phyloP scores from a whole-genome alignment of 2,113 vertebrate species.

The Stegastes partitus region DNA sequence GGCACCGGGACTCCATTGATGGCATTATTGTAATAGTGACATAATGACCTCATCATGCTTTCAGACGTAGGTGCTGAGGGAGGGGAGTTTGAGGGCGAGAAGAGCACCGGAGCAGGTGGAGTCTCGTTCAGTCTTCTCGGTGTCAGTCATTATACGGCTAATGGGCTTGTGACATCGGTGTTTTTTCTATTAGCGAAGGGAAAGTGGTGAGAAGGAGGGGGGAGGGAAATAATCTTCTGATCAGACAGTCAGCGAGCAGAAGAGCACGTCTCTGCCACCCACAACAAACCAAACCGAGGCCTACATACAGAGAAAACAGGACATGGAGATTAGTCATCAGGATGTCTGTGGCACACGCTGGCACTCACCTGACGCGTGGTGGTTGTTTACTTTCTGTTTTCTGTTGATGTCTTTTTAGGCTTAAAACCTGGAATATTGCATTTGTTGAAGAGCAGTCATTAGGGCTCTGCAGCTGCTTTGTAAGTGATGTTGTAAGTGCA shows the following conservation, averaged over 20 bases:
- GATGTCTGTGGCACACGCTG: constrained; percentile 3
- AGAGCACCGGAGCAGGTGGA: constrained; percentile 23
- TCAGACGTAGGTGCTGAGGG: constrained; percentile 11
- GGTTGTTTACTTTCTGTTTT: constrained; percentile 21
- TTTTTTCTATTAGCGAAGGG: constrained; percentile 54
- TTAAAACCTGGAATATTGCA: no score
- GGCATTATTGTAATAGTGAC: constrained; percentile 50
- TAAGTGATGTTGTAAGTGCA: no score
- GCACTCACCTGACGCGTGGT: neutral
- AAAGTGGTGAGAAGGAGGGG: constrained; percentile 17
- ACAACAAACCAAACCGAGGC: constrained; percentile 6
- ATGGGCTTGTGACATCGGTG: constrained; percentile 63
- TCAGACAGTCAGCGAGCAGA: constrained; percentile 25
- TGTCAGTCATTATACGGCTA: constrained; percentile 48
- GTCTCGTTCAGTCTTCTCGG: constrained; percentile 39
- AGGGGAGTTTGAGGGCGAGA: constrained; percentile 5
- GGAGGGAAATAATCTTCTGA: constrained; percentile 21
- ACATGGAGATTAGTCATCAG: constrained; percentile 39
- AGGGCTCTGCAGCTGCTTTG: no score
- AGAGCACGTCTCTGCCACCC: constrained; percentile 26
- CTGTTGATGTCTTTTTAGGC: neutral
- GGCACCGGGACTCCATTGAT: constrained; percentile 34
- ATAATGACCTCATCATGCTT: constrained; percentile 65
- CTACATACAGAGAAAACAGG: constrained; percentile 42
- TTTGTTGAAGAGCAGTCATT: no score